Evolutionary conservation across 1,140 invertebrate genomes (phyloP).

Genomic region (Palaemon carinicauda): DNA sequence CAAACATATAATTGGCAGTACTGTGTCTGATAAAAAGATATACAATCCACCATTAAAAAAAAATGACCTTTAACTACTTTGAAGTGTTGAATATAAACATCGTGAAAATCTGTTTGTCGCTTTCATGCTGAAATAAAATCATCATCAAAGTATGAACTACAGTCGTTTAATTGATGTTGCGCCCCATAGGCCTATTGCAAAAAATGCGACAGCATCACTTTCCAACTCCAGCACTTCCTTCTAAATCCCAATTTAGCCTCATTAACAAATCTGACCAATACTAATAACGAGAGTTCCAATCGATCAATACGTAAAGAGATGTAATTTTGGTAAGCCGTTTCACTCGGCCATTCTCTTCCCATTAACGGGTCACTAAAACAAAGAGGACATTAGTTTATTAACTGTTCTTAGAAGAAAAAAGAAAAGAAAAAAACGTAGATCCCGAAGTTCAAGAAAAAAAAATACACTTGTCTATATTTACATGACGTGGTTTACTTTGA

Average conservation of each 20-base stretch:
- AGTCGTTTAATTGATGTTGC: too few species aligned
- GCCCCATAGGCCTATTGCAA: background rate
- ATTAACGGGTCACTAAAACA: too few species aligned
- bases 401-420: background rate
- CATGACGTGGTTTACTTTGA: too few species aligned
- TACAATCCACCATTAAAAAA: too few species aligned
- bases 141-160: background rate
- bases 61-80: too few species aligned
- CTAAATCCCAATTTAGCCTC: background rate
- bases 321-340: background rate
- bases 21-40: too few species aligned
- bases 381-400: background rate
- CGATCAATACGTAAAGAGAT: background rate
- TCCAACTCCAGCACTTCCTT: background rate
- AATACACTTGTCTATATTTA: too few species aligned
- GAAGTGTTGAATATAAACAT: too few species aligned
- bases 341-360: background rate
- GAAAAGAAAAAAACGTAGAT: background rate
- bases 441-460: background rate
- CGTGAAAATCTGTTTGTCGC: too few species aligned
- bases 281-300: background rate
- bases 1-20: too few species aligned
- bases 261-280: constrained; percentile 22
- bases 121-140: too few species aligned
- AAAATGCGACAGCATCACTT: background rate